A percentile compares a stretch with the other conserved stretches of the same genome.
phyloP scores from a whole-genome alignment of 2,113 vertebrate genomes.

The Psilopsiagon aymara region DNA sequence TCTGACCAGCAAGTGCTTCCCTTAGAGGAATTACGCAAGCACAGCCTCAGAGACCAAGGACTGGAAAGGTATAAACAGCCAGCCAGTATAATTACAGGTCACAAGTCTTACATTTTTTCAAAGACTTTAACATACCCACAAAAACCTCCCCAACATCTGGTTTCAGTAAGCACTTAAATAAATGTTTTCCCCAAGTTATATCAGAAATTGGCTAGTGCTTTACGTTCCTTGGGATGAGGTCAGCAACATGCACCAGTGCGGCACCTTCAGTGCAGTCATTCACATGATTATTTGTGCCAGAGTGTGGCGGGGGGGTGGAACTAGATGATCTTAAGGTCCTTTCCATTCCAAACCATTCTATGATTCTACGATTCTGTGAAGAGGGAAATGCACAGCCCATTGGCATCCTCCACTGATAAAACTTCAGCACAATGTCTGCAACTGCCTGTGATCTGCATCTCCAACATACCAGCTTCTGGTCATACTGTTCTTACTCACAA shows the following conservation, averaged over 20 bases:
- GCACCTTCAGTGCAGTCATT: neutral
- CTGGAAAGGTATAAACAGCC: neutral
- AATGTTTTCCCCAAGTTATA: neutral
- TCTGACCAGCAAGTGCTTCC: slow-evolving; percentile 20
- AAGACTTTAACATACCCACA: neutral
- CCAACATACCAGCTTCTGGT: neutral
- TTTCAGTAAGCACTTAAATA: slow-evolving; percentile 29
- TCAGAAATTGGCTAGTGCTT: neutral
- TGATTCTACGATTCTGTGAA: neutral
- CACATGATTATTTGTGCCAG: neutral
- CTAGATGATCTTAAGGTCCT: neutral
- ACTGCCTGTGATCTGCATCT: neutral
- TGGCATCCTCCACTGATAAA: neutral
- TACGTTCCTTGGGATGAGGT: neutral
- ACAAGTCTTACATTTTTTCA: neutral
- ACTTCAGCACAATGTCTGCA: neutral
- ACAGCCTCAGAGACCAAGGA: neutral
- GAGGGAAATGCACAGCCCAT: neutral
- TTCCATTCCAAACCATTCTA: neutral
- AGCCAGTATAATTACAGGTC: neutral
- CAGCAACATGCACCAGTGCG: neutral
- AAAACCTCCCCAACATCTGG: slow-evolving; percentile 30
- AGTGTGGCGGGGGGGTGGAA: neutral
- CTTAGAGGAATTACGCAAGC: slow-evolving; percentile 20
- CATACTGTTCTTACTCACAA: neutral